Percentiles rank a stretch among this genome's conserved stretches.
These are phyloP conservation scores for Pongo pygmaeus DNA, from an alignment of 2,113 vertebrate species.

Conservation along the genomic window DNA sequence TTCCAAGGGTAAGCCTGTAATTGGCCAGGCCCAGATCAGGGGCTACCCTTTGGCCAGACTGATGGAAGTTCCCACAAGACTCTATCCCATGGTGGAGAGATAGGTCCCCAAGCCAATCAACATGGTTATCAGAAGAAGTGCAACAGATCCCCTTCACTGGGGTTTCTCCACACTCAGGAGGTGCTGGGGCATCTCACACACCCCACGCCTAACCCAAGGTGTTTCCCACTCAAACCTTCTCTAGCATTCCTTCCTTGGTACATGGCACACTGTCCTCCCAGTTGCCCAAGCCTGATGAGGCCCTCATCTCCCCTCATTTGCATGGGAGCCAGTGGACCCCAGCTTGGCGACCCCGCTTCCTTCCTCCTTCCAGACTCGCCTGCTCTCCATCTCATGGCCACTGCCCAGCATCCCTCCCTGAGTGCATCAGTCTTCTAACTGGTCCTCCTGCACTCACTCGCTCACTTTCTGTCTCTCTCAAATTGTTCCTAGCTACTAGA, in stretches of 20 bases:
- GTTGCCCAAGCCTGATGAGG: background rate
- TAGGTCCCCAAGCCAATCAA: background rate
- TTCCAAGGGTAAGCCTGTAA: background rate
- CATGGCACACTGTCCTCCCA: background rate
- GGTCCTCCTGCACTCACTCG: background rate
- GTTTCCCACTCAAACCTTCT: background rate
- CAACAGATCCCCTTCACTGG: background rate
- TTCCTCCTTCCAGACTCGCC: background rate
- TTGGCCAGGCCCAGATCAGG: background rate
- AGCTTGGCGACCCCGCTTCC: background rate
- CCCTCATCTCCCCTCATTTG: background rate
- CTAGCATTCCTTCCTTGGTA: background rate
- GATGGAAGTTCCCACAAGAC: background rate
- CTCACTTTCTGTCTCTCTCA: background rate
- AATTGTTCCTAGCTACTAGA: background rate
- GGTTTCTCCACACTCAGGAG: background rate
- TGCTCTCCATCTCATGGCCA: background rate
- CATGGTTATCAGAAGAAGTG: background rate
- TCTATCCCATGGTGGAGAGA: background rate
- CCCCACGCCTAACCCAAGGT: background rate
- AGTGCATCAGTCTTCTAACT: background rate
- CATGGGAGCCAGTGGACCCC: background rate
- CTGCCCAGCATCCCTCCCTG: background rate
- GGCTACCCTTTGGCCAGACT: background rate
- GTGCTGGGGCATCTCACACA: background rate